phyloP scores from a whole-genome alignment of 2,888 invertebrate genomes.

The Drosophila leonis region DNA sequence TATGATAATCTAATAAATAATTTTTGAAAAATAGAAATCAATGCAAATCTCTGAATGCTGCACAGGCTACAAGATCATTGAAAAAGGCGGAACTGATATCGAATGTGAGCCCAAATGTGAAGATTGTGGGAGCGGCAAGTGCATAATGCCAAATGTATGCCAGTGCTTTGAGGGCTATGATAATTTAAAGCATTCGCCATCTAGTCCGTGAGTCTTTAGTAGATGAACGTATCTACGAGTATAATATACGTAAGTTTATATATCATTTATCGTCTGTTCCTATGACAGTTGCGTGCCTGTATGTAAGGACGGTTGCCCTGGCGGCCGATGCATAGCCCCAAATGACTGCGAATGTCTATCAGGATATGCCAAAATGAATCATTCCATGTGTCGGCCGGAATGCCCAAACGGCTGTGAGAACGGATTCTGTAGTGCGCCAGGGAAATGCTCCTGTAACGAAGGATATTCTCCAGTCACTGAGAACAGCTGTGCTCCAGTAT shows the following conservation, averaged over 20 bases:
- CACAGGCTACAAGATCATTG: background rate
- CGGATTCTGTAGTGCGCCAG: slow-evolving; percentile 33
- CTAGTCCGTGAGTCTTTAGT: slow-evolving; percentile 41
- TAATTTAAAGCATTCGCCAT: slow-evolving; percentile 43
- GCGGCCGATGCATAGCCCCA: background rate
- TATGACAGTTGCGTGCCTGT: slow-evolving; percentile 75
- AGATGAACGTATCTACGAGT: background rate
- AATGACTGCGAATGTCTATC: background rate
- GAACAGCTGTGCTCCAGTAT: slow-evolving; percentile 27
- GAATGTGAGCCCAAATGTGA: background rate
- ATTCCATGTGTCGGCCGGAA: background rate
- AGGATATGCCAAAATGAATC: background rate
- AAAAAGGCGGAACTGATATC: rapidly evolving
- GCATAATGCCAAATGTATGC: slow-evolving; percentile 82
- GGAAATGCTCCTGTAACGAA: slow-evolving; percentile 19
- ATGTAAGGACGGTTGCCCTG: slow-evolving; percentile 72
- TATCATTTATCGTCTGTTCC: no score
- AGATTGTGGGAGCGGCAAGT: slow-evolving; percentile 69
- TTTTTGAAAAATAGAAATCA: background rate
- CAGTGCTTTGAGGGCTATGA: slow-evolving; percentile 84
- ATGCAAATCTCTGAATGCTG: background rate
- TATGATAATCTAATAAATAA: background rate
- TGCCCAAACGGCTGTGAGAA: slow-evolving; percentile 22
- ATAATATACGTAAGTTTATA: background rate
- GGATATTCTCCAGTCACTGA: slow-evolving; percentile 15